Evolutionary conservation across 2,888 invertebrate species (phyloP).

Genomic region (Chymomyza caudatula): DNA sequence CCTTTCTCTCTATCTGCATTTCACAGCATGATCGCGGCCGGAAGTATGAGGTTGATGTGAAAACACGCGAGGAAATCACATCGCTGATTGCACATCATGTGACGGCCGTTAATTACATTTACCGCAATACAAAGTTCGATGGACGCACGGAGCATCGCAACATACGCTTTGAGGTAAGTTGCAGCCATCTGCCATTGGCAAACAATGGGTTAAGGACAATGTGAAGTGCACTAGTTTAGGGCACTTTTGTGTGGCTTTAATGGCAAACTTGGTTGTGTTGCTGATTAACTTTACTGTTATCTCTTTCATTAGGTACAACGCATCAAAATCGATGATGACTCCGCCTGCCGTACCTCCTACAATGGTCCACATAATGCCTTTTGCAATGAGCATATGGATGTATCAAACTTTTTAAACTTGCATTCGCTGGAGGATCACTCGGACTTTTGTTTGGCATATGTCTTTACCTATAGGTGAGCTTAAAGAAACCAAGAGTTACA

Average conservation of each 20-base stretch:
- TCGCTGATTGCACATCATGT: conserved; percentile 99
- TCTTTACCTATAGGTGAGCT: conserved; percentile 92
- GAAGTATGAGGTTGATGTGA: conserved; percentile 86
- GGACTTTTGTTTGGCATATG: conserved; percentile 99
- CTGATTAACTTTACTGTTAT: neutral
- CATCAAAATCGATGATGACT: conserved; percentile 93
- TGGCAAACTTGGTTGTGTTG: conserved; percentile 7
- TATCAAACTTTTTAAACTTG: conserved; percentile 98
- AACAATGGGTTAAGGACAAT: conserved; percentile 23
- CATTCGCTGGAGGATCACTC: conserved; percentile 98
- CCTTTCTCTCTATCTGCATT: neutral
- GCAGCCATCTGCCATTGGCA: conserved; percentile 20
- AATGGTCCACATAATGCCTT: conserved; percentile 90
- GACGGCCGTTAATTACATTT: conserved; percentile 98
- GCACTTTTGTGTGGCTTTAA: neutral
- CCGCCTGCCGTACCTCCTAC: conserved; percentile 83
- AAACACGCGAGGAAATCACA: conserved; percentile 97
- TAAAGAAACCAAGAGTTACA: no score
- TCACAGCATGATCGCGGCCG: conserved; percentile 85
- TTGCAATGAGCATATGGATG: conserved; percentile 98
- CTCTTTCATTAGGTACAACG: conserved; percentile 71
- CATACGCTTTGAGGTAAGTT: conserved; percentile 94
- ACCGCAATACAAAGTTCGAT: conserved; percentile 95
- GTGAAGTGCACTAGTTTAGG: conserved; percentile 1
- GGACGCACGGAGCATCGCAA: conserved; percentile 93